A percentile compares a stretch with the other conserved stretches of the same genome.
These are phyloP conservation scores for Pseudobourletiella spinata DNA, from an alignment of 1,140 invertebrate genomes.

Conservation along the genomic window DNA sequence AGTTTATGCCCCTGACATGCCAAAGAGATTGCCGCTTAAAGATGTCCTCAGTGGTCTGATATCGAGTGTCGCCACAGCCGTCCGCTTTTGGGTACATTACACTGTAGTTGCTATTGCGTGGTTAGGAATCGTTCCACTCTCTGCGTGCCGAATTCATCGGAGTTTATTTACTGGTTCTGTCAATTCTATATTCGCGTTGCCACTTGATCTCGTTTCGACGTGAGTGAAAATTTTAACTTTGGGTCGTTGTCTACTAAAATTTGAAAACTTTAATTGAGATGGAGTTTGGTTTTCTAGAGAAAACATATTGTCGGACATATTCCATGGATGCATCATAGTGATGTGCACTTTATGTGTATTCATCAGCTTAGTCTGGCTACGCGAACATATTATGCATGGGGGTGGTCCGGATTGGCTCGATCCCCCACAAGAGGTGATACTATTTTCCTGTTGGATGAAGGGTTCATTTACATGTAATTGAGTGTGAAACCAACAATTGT, in stretches of 20 bases:
- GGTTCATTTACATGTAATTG: too few relatives aligned
- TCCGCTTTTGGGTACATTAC: conserved; percentile 94
- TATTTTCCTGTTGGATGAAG: too few relatives aligned
- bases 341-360: conserved; percentile 94
- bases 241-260: too few relatives aligned
- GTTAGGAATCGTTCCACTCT: conserved; percentile 93
- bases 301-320: conserved; percentile 83
- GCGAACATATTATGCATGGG: conserved; percentile 95
- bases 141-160: conserved; percentile 91
- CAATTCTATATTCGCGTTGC: conserved; percentile 64
- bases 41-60: conserved; percentile 83
- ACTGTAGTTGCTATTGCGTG: conserved; percentile 92
- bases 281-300: too few relatives aligned
- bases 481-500: too few relatives aligned
- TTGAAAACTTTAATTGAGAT: too few relatives aligned
- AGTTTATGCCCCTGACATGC: conserved; percentile 98
- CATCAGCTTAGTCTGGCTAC: conserved; percentile 90
- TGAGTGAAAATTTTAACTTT: conserved; percentile 35
- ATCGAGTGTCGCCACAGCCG: conserved; percentile 77
- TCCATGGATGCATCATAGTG: conserved; percentile 94
- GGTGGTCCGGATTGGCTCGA: conserved; percentile 93
- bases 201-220: conserved; percentile 83
- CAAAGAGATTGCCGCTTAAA: conserved; percentile 79
- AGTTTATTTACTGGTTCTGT: conserved; percentile 84
- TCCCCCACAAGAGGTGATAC: conserved; percentile 40